Evolutionary conservation across 1,140 invertebrate genomes (phyloP).

Genomic region (Lepidurus couesii): DNA sequence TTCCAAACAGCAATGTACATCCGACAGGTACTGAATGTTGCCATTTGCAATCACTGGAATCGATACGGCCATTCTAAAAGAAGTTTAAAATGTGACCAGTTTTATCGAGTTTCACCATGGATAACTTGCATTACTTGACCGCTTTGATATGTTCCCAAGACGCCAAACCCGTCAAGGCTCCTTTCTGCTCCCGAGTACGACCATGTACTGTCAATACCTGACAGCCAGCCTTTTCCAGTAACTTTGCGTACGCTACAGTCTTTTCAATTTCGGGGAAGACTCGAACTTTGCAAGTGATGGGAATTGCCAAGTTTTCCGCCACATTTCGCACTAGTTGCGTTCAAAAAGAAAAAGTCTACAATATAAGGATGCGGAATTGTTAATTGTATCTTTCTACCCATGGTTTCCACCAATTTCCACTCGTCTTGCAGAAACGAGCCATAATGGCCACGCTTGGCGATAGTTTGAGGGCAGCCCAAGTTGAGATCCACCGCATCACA

Average conservation of each 20-base stretch:
- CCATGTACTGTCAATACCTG: conserved; percentile 92
- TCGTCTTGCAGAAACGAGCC: conserved; percentile 90
- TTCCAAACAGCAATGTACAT: conserved; percentile 77
- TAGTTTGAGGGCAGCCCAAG: conserved; percentile 92
- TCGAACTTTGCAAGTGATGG: conserved; percentile 93
- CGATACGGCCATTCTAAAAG: conserved; percentile 65
- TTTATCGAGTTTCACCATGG: conserved; percentile 26
- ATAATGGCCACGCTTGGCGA: conserved; percentile 73
- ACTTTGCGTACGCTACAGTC: conserved; percentile 85
- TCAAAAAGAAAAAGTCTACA: neutral
- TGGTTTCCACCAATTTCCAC: conserved; percentile 74
- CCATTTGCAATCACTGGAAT: conserved; percentile 97
- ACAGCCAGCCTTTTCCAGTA: conserved; percentile 90
- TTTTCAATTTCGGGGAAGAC: conserved; percentile 81
- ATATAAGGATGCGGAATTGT: neutral
- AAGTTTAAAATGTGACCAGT: neutral
- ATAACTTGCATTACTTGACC: conserved; percentile 59
- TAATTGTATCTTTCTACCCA: conserved; percentile 56
- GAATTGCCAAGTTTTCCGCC: conserved; percentile 62
- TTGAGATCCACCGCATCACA: conserved; percentile 99
- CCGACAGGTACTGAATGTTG: conserved; percentile 87
- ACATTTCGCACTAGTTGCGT: conserved; percentile 52
- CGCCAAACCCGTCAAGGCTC: conserved; percentile 85
- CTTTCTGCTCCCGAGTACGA: conserved; percentile 91
- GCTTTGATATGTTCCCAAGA: conserved; percentile 90